A percentile compares a stretch with the other conserved stretches of the same genome.
Conservation (phyloP, 2,113 vertebrate genomes). For the Pimephales promelas region DNA sequence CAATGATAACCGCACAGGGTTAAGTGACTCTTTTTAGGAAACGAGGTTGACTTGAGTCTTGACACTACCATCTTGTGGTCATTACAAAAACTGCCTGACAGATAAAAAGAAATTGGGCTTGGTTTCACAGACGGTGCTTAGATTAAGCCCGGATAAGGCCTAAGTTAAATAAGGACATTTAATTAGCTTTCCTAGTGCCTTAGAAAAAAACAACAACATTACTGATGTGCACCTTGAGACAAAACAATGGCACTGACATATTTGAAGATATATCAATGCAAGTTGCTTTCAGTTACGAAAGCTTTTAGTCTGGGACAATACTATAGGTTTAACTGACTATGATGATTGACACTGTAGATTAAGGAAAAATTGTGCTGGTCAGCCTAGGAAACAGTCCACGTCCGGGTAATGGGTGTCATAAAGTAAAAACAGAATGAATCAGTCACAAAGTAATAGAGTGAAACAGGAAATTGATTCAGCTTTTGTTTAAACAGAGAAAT, state of each 20-base stretch:
- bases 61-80: constrained; percentile 46
- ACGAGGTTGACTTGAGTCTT: not conserved
- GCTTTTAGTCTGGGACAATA: no score
- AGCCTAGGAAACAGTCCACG: not conserved
- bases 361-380: not conserved
- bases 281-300: no score
- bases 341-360: not conserved
- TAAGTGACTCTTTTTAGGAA: not conserved
- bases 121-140: no score
- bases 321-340: no score
- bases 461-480: not conserved
- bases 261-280: no score
- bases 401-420: not conserved
- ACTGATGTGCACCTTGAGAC: no score
- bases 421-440: not conserved
- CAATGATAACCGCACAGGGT: not conserved
- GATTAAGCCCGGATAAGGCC: no score
- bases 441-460: constrained; percentile 1
- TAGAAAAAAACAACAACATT: no score
- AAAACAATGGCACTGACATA: no score
- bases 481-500: constrained; percentile 21
- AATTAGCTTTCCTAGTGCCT: no score
- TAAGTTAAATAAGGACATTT: no score
- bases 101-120: not conserved
- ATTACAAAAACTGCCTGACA: not conserved